Base-by-base conservation (phyloP, 2,888 invertebrate genomes). In the Petrophora chlorosata region DNA sequence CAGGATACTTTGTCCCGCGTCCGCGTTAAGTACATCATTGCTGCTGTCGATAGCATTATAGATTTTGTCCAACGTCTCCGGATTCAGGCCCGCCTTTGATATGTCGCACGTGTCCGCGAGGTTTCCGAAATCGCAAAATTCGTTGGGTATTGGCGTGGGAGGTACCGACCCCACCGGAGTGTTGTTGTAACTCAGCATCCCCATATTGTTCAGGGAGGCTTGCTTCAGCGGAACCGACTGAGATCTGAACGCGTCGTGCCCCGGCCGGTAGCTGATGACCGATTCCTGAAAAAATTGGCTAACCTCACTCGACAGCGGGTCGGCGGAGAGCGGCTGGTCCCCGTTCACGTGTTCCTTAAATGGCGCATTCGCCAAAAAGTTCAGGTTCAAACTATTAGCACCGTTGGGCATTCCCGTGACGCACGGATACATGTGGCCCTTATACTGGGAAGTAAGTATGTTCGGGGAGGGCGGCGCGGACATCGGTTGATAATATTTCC, bases 171-270 rank as follows among this genome's bases (percentile, higher is more conserved):
- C 94, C 30, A 92, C 93, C 0, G 92, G 92, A 3, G 94, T 91
- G 53, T 85, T 88, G 60, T 84, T 87, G 59, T 89, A 90, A 61
- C 85, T 88, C 32, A 86, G 65, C 17, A 87, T 59, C 1, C 79
- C 76, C 54, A 84, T 70, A 52, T 80, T 82, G 34, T 85, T 85
- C 10, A 91, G 73, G 73, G 92, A 73, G 73, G 92, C 93, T 53
- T 92, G 91, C 66, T 93, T 93, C 12, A 95, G 79, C 0, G 96
- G 96, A 35, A 96, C 96, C 8, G 96, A 96, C 66, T 96, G 96
- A 4, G 96, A 96, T 40, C 96, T 90, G 62, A 85, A 91, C 55
- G 85, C 77, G 46, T 91, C 88, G 10, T 79, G 81, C 2, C 79
- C 81, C 10, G 86, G 70, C 47, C 89, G 85, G 57, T 90, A 91